Evolutionary conservation across 2,797 vertebrate species (phyloP).

Genomic region (Rhynchonycteris naso): DNA sequence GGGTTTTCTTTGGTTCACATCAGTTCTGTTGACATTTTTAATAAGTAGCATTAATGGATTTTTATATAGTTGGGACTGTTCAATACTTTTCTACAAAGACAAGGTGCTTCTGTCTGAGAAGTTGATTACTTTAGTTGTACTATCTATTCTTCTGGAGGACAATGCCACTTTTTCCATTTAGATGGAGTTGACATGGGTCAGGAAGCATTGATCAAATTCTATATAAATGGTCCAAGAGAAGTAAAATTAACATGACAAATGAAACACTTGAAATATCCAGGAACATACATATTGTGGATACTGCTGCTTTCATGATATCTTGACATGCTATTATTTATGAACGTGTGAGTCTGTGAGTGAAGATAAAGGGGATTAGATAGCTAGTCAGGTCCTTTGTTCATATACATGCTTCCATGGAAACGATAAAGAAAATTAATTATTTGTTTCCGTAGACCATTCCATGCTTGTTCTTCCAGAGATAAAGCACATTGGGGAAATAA

Average conservation of each 20-base stretch:
- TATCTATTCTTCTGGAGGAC: not conserved
- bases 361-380: not conserved
- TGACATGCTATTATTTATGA: not conserved
- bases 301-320: not conserved
- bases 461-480: not conserved
- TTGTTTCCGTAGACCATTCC: not conserved
- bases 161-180: not conserved
- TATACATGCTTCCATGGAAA: not conserved
- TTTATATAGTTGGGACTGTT: not conserved
- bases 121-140: not conserved
- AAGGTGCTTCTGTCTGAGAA: not conserved
- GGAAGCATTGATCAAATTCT: not conserved
- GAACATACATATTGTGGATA: not conserved
- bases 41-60: not conserved
- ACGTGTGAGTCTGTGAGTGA: not conserved
- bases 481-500: slow-evolving; percentile 26
- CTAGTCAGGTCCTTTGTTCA: not conserved
- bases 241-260: not conserved
- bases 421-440: not conserved
- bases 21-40: not conserved
- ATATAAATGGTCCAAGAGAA: not conserved
- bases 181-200: not conserved
- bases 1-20: not conserved
- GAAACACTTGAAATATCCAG: not conserved
- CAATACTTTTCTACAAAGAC: not conserved